Evolutionary conservation across 2,113 vertebrate genomes (phyloP).

Genomic region (Solea solea): DNA sequence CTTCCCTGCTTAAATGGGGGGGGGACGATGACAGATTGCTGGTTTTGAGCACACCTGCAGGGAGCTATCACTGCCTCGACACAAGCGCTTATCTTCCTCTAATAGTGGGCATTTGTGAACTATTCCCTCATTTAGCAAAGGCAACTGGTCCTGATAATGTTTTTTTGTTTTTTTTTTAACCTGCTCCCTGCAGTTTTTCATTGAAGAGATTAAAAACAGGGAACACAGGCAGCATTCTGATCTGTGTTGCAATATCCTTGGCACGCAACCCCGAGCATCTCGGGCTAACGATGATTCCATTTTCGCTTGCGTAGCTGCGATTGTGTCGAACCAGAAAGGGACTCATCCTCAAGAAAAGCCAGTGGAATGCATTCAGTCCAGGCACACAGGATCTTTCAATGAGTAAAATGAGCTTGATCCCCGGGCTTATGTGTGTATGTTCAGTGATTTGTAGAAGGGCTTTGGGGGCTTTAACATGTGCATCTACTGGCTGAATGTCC

Average conservation of each 20-base stretch:
- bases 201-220: constrained; percentile 10
- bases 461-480: constrained; percentile 76
- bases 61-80: constrained; percentile 45
- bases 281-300: constrained; percentile 51
- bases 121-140: constrained; percentile 21
- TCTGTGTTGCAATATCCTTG: constrained; percentile 60
- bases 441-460: constrained; percentile 80
- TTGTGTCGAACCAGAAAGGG: constrained; percentile 45
- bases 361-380: constrained; percentile 70
- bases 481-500: constrained; percentile 64
- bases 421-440: constrained; percentile 75
- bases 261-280: constrained; percentile 57
- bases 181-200: neutral
- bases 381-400: constrained; percentile 68
- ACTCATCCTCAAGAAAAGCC: constrained; percentile 60
- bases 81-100: constrained; percentile 36
- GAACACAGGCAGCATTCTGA: constrained; percentile 61
- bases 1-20: constrained; percentile 52
- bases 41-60: constrained; percentile 73
- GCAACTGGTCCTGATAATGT: neutral
- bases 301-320: constrained; percentile 57
- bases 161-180: neutral
- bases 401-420: constrained; percentile 78
- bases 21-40: constrained; percentile 71
- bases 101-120: constrained; percentile 20